Percentiles rank a stretch among this genome's conserved stretches.
Conservation (phyloP, 2,113 vertebrate genomes). For the Pavo muticus region DNA sequence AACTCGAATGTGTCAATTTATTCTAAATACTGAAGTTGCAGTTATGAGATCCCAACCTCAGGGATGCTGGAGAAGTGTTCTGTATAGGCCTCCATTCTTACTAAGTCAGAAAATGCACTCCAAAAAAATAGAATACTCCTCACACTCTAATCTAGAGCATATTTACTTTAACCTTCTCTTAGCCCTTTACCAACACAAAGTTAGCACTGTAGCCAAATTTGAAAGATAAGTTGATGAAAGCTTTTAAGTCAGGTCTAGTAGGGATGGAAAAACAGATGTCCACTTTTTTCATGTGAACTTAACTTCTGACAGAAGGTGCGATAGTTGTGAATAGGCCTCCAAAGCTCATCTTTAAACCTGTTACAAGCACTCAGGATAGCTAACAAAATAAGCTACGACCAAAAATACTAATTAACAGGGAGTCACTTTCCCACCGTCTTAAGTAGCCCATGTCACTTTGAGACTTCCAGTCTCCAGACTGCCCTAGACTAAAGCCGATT, state of each 20-base stretch:
- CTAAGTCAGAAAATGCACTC: conserved; percentile 14
- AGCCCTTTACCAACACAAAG: conserved; percentile 32
- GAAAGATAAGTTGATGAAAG: conserved; percentile 68
- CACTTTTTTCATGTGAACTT: conserved; percentile 26
- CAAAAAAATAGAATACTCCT: conserved; percentile 4
- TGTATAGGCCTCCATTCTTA: not conserved
- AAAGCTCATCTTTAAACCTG: not conserved
- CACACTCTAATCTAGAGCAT: not conserved
- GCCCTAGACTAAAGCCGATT: not conserved
- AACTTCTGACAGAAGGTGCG: conserved; percentile 50
- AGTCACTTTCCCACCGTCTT: not conserved
- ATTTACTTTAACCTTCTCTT: conserved; percentile 60
- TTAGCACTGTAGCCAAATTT: conserved; percentile 45
- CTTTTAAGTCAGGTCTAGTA: conserved; percentile 61
- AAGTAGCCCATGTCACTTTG: not conserved
- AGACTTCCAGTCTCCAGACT: not conserved
- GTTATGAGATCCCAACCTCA: not conserved
- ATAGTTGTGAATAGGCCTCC: conserved; percentile 51
- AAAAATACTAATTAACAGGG: not conserved
- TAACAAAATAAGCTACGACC: not conserved
- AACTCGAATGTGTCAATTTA: not conserved
- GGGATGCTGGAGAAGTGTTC: not conserved
- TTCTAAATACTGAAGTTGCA: not conserved
- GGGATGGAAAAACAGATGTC: conserved; percentile 61
- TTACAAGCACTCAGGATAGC: not conserved